Conservation (phyloP, 1,140 invertebrate species). For the Drosophila ironensis region DNA sequence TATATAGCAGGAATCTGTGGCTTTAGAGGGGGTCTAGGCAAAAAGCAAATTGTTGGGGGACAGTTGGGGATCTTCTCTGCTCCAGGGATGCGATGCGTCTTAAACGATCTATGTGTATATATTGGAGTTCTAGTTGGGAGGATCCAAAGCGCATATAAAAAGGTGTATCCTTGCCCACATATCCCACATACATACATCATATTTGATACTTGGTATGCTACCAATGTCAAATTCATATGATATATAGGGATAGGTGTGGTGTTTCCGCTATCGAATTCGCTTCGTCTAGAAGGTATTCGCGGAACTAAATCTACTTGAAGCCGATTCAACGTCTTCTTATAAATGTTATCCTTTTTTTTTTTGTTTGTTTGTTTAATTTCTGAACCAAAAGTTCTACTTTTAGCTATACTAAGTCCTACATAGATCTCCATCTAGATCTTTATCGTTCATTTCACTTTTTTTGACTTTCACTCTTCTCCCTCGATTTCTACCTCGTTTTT, state of each 20-base stretch:
- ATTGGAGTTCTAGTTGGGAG: no score
- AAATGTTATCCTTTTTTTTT: no score
- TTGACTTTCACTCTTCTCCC: not conserved
- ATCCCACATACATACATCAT: no score
- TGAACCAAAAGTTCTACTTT: conserved; percentile 39
- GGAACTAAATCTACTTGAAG: no score
- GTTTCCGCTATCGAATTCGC: no score
- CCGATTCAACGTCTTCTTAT: no score
- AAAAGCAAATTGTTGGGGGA: conserved; percentile 23
- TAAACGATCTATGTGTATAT: no score
- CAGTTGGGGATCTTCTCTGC: conserved; percentile 6
- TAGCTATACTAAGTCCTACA: conserved; percentile 19
- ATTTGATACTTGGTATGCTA: no score
- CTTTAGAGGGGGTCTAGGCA: conserved; percentile 16
- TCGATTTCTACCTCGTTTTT: not conserved
- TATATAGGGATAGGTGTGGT: no score
- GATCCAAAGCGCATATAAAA: conserved; percentile 13
- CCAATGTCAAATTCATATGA: no score
- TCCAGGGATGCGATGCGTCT: conserved; percentile 32
- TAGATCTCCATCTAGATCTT: conserved; percentile 1
- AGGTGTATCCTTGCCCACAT: no score
- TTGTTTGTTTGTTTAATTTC: conserved; percentile 2
- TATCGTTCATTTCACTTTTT: not conserved
- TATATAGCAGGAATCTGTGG: conserved; percentile 3
- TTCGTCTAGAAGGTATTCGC: conserved; percentile 20